Evolutionary conservation across 2,113 vertebrate genomes (phyloP).

Genomic region (Chlorocebus sabaeus): DNA sequence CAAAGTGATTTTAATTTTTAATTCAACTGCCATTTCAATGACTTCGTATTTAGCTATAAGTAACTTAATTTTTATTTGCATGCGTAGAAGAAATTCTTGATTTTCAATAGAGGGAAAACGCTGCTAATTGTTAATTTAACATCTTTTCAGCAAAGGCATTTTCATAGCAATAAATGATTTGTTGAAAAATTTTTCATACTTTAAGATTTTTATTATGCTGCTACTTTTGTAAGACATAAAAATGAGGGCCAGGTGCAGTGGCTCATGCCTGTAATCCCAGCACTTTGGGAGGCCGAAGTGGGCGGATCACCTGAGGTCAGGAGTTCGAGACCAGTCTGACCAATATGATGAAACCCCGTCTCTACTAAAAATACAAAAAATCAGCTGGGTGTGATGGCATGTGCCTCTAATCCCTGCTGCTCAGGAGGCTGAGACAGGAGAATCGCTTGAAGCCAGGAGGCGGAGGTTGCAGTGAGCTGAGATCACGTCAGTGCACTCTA

Average conservation of each 20-base stretch:
- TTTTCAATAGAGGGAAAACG: background rate
- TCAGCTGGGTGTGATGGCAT: no score
- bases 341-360: no score
- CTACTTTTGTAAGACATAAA: background rate
- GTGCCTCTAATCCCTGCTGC: no score
- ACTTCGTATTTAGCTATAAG: background rate
- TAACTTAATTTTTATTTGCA: conserved; percentile 3
- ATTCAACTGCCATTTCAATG: background rate
- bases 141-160: background rate
- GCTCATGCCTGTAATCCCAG: no score
- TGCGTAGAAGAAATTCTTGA: background rate
- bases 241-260: background rate
- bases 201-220: background rate
- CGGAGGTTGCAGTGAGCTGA: no score
- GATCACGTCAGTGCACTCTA: no score
- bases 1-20: conserved; percentile 8
- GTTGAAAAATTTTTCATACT: background rate
- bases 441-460: no score
- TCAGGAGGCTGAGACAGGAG: no score
- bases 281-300: no score
- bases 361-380: no score
- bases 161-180: conserved; percentile 18
- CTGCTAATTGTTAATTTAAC: background rate
- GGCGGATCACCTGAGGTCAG: no score
- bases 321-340: no score